phyloP scores from a whole-genome alignment of 2,113 vertebrate species.

The Nyctereutes procyonoides region DNA sequence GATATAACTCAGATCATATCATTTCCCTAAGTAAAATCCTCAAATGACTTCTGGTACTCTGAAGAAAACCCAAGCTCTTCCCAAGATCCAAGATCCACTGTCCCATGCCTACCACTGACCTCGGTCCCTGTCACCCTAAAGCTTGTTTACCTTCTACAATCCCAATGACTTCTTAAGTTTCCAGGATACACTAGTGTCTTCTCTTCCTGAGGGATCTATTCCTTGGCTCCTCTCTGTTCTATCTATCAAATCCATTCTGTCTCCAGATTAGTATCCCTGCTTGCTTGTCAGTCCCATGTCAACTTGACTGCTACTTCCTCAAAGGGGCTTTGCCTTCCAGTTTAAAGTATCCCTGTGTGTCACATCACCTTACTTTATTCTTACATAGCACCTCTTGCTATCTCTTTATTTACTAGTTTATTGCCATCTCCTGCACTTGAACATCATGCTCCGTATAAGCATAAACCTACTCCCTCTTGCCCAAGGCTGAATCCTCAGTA shows the following conservation, averaged over 20 bases:
- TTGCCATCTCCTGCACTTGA: not conserved
- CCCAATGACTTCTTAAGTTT: not conserved
- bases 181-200: not conserved
- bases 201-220: not conserved
- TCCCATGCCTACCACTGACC: not conserved
- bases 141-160: not conserved
- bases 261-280: not conserved
- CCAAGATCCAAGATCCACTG: not conserved
- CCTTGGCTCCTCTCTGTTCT: not conserved
- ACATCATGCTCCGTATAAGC: not conserved
- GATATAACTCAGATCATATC: not conserved
- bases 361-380: not conserved
- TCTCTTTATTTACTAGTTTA: not conserved
- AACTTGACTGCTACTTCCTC: not conserved
- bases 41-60: not conserved
- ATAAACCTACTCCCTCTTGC: not conserved
- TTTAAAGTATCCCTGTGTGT: not conserved
- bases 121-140: not conserved
- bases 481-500: not conserved
- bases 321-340: not conserved
- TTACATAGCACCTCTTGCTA: rapidly evolving
- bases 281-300: not conserved
- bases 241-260: not conserved
- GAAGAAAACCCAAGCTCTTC: not conserved
- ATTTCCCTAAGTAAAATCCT: not conserved